Evolutionary conservation across 2,888 invertebrate genomes (phyloP).

Genomic region (Rhagonycha lutea): DNA sequence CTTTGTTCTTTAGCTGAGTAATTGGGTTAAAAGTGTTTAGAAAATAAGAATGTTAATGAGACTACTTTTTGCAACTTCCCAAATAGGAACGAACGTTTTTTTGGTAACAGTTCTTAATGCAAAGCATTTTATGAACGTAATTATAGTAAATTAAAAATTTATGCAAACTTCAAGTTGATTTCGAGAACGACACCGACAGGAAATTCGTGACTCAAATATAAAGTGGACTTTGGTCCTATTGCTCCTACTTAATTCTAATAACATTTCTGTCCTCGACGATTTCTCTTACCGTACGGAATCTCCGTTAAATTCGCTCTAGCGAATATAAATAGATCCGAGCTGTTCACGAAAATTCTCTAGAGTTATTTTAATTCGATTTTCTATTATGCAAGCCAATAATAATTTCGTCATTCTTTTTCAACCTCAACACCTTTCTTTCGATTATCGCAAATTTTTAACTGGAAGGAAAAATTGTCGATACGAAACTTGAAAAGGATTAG

Average conservation of each 20-base stretch:
- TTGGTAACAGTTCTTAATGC: not conserved
- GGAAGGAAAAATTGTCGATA: not conserved
- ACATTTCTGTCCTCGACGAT: slow-evolving; percentile 15
- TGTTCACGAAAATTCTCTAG: slow-evolving; percentile 4
- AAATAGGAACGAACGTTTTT: not conserved
- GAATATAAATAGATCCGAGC: slow-evolving; percentile 23
- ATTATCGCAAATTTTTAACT: not conserved
- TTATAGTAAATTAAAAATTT: not conserved
- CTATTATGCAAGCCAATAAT: slow-evolving; percentile 3
- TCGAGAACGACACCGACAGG: slow-evolving; percentile 7
- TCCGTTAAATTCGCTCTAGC: slow-evolving; percentile 8
- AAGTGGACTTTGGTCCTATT: slow-evolving; percentile 32
- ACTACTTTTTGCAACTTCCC: not conserved
- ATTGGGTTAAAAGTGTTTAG: slow-evolving; percentile 5
- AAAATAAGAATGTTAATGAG: slow-evolving; percentile 7
- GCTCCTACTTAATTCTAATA: slow-evolving; percentile 29
- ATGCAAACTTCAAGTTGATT: not conserved
- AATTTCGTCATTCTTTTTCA: not conserved
- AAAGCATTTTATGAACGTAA: not conserved
- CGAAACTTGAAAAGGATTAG: not conserved
- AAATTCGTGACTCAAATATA: slow-evolving; percentile 24
- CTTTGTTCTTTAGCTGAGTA: slow-evolving; percentile 1
- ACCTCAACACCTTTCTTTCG: not conserved
- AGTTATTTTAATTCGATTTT: slow-evolving; percentile 19
- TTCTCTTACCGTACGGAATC: slow-evolving; percentile 21